Base-by-base conservation (phyloP, 2,888 invertebrate genomes). In the Sympetrum striolatum region DNA sequence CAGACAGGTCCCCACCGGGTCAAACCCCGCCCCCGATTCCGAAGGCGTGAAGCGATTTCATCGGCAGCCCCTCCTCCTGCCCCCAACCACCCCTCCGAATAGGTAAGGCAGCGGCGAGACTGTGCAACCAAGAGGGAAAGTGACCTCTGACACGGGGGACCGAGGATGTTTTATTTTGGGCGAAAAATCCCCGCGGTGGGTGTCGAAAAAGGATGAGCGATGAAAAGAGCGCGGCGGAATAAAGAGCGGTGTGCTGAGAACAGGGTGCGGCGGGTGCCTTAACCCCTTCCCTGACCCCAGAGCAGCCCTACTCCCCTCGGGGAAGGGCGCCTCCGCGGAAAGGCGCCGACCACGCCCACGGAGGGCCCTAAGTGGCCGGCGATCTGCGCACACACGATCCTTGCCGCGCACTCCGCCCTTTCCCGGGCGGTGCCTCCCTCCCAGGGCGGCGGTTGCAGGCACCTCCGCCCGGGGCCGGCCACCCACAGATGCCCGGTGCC, bases 351-450 rank as follows among this genome's bases (percentile, higher is more conserved):
- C 86, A 86, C 86, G 86, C 86, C 86, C 86, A 86, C 86, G 60
- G 86, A 86, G 86, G 86, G 86, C 60, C 86, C 86, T 86, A 86
- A 86, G 86, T 86, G 86, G 86, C 86, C 86, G 86, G 86, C 86
- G 86, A 37, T 64, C 86, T 86, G 86, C 86, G 86, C 86, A 86
- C 86, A 86, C 86, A 86, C 86, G 60, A 60, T 35, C 60, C 86
- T 60, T 37, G 12, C 60, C 10, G 37, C 86, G 86, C 86, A 48
- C 86, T 37, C 86, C 86, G 86, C 86, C 86, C 86, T 86, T 60
- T 64, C 60, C 60, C 86, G 60, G 86, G 86, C 86, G 86, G 86
- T 60, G 64, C 86, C 12, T 64, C 60, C 86, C 86, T 86, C 64
- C 60, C 53, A 44, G 44, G 48, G 53, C 82, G 22, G 35, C 22